phyloP scores from a whole-genome alignment of 2,797 vertebrate genomes.

The Enteromius thamalakanensis region DNA sequence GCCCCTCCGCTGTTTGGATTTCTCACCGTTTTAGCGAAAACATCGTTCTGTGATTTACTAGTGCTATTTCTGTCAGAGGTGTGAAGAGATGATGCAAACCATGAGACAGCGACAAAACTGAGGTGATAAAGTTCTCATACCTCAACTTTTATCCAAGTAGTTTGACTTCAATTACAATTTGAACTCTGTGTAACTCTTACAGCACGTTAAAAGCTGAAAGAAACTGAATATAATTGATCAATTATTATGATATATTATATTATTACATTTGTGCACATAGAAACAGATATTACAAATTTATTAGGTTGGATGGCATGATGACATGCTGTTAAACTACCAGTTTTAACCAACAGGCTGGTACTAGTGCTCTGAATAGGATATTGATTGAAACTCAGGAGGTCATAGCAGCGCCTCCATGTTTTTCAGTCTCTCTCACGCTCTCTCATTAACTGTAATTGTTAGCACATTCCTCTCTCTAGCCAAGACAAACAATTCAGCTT shows the following conservation, averaged over 20 bases:
- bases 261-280: neutral
- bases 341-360: neutral
- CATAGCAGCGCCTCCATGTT: neutral
- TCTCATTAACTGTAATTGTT: slow-evolving; percentile 7
- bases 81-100: slow-evolving; percentile 40
- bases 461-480: neutral
- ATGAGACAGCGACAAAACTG: slow-evolving; percentile 22
- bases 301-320: neutral
- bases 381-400: slow-evolving; percentile 8
- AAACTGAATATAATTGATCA: neutral
- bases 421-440: neutral
- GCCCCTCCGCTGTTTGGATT: neutral
- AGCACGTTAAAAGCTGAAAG: neutral
- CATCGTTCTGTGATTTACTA: slow-evolving; percentile 13
- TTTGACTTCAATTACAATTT: neutral
- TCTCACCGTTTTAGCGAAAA: slow-evolving; percentile 33
- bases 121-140: neutral
- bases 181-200: neutral
- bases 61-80: slow-evolving; percentile 40
- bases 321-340: neutral
- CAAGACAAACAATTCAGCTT: neutral
- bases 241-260: neutral
- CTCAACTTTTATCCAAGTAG: slow-evolving; percentile 15
- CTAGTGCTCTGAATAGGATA: slow-evolving; percentile 3
- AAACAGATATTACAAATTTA: neutral